Base-by-base conservation (phyloP, 2,888 invertebrate genomes). In the Drosophila macrospina region DNA sequence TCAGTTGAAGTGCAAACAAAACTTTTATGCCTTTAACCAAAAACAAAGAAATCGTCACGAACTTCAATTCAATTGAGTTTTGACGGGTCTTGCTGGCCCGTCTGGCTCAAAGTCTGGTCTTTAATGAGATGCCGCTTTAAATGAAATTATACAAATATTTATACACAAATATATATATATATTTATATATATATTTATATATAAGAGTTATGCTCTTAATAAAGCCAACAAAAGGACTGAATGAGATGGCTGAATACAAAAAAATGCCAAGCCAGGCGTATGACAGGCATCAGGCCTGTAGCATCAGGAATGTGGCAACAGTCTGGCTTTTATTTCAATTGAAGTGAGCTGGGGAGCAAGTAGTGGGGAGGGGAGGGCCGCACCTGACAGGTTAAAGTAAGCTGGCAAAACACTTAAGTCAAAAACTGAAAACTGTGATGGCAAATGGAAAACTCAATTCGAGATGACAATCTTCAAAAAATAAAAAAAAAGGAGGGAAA, bases 1-100 rank as follows among this genome's bases (percentile, higher is more conserved):
- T 66, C 62, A 79, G 83, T 73, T 74, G 72, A 74, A 84, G 68
- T 83, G 78, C 69, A 69, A 69, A 82, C 63, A 85, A 81, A 82
- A 82, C 78, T 82, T 82, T 81, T 51, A 72, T 84, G 85, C 78
- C 73, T 54, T 63, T 45, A 72, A 69, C 68, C 64, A 67, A 61
- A 76, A 72, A 64, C 54, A 69, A 76, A 73, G 83, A 50, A 66
- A 61, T 72, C 73, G 73, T 60, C 73, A 74, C 74, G 62, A 74
- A 74, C 68, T 74, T 74, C 67, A 74, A 66, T 76, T 62, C 56
- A 56, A 56, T 61, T 61, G 60, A 61, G 44, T 55, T 55, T 28
- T 55, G 61, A 37, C 44, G 28, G 26, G 24, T 41, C n/a, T n/a
- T n/a, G n/a, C n/a, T n/a, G n/a, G n/a, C n/a, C n/a, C n/a, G 30